Base-by-base conservation (phyloP, 2,888 invertebrate species). In the Yponomeuta cagnagella region DNA sequence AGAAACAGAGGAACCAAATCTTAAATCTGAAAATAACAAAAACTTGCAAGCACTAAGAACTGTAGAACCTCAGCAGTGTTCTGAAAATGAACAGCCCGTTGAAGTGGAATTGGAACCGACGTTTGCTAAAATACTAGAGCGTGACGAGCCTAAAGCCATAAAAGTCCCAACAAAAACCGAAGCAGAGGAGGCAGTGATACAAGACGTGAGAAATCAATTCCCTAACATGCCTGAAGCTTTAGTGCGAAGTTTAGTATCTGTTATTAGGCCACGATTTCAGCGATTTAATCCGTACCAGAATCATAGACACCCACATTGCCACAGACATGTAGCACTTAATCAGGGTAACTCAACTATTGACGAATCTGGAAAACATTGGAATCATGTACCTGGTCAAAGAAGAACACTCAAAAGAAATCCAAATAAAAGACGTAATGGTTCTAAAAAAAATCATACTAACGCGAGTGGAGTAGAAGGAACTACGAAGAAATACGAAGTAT, bases 181-280 rank as follows among this genome's bases (percentile, higher is more conserved):
- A 5, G 15, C 72, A n/a, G 74, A 72, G 73, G 77, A 78, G 33
- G 75, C 78, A 2, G 73, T 69, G 12, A 72, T 78, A 9, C 71
- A 72, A 74, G 75, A 75, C 63, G 74, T 76, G n/a, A 70, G 71
- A 58, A 74, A 73, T 70, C 79, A 77, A 71, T 77, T 75, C 70
- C 81, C 77, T 43, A 74, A 72, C 43, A 74, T 79, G 69, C 80
- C 77, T 10, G 78, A 78, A 70, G 71, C 75, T 30, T 72, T 75
- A 66, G 75, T 76, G 0, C 75, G 72, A 74, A 74, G 71, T 65
- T 33, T 65, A 6, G 10, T 65, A 65, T 65, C 65, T 31, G 12
- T 31, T 30, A 65, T 65, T 12, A 65, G 10, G 52, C 52, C 52
- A 58, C 52, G 15, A 15, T 15, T 58, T 15, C 52, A 58, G 15